Conservation (phyloP, 2,797 vertebrate species). For the Diceros bicornis region DNA sequence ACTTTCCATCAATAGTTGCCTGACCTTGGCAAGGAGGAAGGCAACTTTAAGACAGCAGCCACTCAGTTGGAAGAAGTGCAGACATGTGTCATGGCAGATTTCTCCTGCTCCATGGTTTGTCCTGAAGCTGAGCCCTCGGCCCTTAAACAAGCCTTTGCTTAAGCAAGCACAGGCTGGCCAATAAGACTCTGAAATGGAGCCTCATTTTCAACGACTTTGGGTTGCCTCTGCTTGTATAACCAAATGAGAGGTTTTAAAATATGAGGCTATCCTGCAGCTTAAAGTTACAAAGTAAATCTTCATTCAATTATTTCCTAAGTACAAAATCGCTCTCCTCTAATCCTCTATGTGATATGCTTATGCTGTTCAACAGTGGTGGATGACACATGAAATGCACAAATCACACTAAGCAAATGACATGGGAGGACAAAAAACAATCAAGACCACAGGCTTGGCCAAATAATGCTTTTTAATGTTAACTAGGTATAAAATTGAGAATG, state of each 20-base stretch:
- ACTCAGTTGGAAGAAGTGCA: background rate
- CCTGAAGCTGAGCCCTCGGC: background rate
- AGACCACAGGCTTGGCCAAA: background rate
- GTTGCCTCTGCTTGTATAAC: background rate
- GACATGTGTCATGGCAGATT: accelerated
- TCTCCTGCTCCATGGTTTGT: background rate
- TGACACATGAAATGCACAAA: background rate
- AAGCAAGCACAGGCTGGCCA: background rate
- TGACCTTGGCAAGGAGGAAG: background rate
- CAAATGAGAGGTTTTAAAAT: conserved; percentile 4
- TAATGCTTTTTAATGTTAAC: background rate
- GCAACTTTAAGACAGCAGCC: background rate
- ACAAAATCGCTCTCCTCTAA: conserved; percentile 35
- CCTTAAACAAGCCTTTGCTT: background rate
- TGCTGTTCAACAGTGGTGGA: background rate
- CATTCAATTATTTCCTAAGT: conserved; percentile 13
- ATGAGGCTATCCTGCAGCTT: background rate
- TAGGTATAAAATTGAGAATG: background rate
- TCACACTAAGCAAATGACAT: background rate
- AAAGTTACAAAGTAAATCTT: background rate
- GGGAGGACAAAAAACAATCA: background rate
- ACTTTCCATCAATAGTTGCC: background rate
- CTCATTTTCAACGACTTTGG: background rate
- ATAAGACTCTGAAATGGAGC: background rate
- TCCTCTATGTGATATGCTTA: background rate